Percentiles rank a stretch among this genome's conserved stretches.
Conservation (phyloP, 1,140 invertebrate species). For the Gonioctena quinquepunctata region DNA sequence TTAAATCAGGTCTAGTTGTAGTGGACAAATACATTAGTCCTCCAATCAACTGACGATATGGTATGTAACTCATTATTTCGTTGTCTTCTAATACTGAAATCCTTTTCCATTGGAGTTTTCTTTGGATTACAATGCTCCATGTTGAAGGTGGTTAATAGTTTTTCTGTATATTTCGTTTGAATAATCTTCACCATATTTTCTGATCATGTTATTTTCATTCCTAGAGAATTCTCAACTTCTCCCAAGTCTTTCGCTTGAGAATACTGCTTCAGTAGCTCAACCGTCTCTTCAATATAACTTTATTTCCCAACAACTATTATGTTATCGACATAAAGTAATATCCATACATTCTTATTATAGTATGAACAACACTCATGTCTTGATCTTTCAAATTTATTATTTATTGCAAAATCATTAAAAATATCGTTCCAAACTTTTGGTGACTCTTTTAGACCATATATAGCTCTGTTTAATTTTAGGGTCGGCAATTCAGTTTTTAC, state of each 20-base stretch:
- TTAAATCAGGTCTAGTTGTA: neutral
- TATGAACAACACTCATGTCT: constrained; percentile 6
- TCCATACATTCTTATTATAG: neutral
- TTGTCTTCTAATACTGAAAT: neutral
- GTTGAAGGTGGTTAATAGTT: neutral
- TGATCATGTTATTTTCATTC: constrained; percentile 6
- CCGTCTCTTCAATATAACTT: neutral
- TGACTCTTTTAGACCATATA: constrained; percentile 19
- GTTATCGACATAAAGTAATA: constrained; percentile 12
- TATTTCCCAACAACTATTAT: constrained; percentile 14
- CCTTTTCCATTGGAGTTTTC: constrained; percentile 1
- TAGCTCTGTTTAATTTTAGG: constrained; percentile 17
- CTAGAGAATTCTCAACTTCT: constrained; percentile 17
- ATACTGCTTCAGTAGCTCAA: neutral
- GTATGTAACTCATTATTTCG: neutral
- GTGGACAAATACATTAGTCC: constrained; percentile 4
- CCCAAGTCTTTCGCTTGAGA: constrained; percentile 18
- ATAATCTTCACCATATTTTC: neutral
- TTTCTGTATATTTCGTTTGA: neutral
- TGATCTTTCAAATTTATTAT: constrained; percentile 18
- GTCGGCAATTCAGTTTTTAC: neutral
- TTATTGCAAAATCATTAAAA: constrained; percentile 22
- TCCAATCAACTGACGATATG: constrained; percentile 4
- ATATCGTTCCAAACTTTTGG: constrained; percentile 23
- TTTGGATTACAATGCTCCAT: neutral